Evolutionary conservation across 2,888 invertebrate species (phyloP).

Genomic region (Diarsia rubi): DNA sequence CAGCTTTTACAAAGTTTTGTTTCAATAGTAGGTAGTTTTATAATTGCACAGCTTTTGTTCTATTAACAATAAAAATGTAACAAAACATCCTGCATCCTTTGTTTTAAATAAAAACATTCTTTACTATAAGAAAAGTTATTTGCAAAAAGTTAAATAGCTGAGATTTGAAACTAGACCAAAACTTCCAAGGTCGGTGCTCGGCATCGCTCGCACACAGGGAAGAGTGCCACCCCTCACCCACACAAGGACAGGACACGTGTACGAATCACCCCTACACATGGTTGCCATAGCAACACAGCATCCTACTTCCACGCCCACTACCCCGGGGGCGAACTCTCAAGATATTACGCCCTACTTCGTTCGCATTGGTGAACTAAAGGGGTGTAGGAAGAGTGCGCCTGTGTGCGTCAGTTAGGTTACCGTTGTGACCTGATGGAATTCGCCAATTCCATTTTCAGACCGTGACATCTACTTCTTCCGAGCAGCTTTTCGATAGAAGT

Average conservation of each 20-base stretch:
- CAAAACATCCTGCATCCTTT: conserved; percentile 45
- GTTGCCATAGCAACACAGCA: conserved; percentile 92
- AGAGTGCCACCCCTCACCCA: conserved; percentile 77
- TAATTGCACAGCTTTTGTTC: conserved; percentile 31
- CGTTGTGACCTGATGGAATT: conserved; percentile 76
- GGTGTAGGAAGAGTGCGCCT: conserved; percentile 83
- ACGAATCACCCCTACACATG: conserved; percentile 85
- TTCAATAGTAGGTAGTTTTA: conserved; percentile 5
- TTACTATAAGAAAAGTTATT: conserved; percentile 47
- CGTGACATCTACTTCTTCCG: conserved; percentile 67
- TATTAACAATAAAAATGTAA: conserved; percentile 40
- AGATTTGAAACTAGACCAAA: conserved; percentile 83
- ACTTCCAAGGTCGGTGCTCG: conserved; percentile 85
- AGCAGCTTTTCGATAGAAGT: conserved; percentile 68
- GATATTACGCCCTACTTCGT: conserved; percentile 90
- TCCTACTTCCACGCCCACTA: conserved; percentile 91
- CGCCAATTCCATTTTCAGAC: conserved; percentile 76
- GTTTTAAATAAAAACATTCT: conserved; percentile 55
- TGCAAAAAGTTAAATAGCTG: conserved; percentile 52
- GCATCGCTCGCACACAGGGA: conserved; percentile 72
- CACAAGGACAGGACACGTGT: conserved; percentile 79
- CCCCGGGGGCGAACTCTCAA: conserved; percentile 90
- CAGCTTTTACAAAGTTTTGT: not conserved
- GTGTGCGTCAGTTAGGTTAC: conserved; percentile 83
- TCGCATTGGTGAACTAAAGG: conserved; percentile 89